Evolutionary conservation across 2,888 invertebrate species (phyloP).

Genomic region (Dynastes hyllus): DNA sequence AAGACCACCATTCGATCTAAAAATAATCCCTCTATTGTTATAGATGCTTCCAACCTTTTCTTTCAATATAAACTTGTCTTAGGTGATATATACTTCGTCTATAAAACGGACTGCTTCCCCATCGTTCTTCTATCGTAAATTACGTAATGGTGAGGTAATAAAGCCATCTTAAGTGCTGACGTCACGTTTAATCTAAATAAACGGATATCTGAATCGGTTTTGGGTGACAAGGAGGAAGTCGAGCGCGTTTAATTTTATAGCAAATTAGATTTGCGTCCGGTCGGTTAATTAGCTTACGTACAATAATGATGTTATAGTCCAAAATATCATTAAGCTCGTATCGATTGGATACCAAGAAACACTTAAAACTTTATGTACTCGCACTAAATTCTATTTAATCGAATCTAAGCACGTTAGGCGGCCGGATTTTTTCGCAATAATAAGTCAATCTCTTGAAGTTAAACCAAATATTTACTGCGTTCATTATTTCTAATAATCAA

Average conservation of each 20-base stretch:
- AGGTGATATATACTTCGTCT: too few relatives aligned
- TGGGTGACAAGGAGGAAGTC: constrained; percentile 2
- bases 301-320: constrained; percentile 12
- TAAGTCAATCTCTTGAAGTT: background rate
- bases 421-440: background rate
- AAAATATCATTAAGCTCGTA: constrained; percentile 4
- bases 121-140: too few relatives aligned
- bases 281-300: constrained; percentile 25
- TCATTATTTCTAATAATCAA: too few relatives aligned
- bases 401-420: background rate
- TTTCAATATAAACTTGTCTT: too few relatives aligned
- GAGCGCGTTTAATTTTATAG: constrained; percentile 26
- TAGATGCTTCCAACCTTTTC: too few relatives aligned
- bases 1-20: too few relatives aligned
- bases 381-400: background rate
- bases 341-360: constrained; percentile 10
- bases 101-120: too few relatives aligned
- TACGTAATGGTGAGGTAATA: too few relatives aligned
- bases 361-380: constrained; percentile 2
- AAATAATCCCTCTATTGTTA: too few relatives aligned
- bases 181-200: background rate
- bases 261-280: constrained; percentile 19
- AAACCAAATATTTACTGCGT: too few relatives aligned
- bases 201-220: background rate
- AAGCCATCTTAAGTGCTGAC: constrained; percentile 1